phyloP scores from a whole-genome alignment of 2,888 invertebrate species.

The Acanthoscelides obtectus region DNA sequence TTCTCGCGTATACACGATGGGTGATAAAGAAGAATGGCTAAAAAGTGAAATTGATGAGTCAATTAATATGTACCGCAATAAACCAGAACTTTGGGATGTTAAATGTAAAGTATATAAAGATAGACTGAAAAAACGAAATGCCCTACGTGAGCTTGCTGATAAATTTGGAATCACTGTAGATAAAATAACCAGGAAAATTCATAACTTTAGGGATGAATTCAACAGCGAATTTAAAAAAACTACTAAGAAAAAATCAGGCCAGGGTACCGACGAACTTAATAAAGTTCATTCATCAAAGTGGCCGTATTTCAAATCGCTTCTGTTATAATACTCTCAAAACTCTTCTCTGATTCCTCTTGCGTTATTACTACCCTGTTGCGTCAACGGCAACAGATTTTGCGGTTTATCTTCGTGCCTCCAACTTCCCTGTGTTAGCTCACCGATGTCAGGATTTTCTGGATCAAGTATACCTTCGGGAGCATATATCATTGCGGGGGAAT shows the following conservation, averaged over 20 bases:
- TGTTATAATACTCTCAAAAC: too few species aligned
- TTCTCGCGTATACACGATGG: not conserved
- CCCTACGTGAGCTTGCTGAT: constrained; percentile 7
- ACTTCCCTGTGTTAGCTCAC: too few species aligned
- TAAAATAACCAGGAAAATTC: constrained; percentile 11
- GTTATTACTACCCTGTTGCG: too few species aligned
- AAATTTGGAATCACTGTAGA: constrained; percentile 10
- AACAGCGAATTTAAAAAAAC: constrained; percentile 11
- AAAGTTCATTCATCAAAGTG: too few species aligned
- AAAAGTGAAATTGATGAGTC: constrained; percentile 12
- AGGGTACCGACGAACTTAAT: too few species aligned
- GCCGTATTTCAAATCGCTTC: too few species aligned
- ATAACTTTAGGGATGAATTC: constrained; percentile 15
- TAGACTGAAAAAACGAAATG: constrained; percentile 4
- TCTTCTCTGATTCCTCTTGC: too few species aligned
- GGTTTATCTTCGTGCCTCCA: too few species aligned
- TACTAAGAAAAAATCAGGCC: constrained; percentile 8
- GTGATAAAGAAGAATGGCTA: constrained; percentile 11
- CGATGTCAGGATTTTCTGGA: too few species aligned
- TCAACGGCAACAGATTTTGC: too few species aligned
- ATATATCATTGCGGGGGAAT: too few species aligned
- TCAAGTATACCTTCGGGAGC: too few species aligned
- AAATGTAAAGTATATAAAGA: constrained; percentile 33
- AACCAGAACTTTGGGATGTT: constrained; percentile 20
- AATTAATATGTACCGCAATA: constrained; percentile 16